Conservation (phyloP, 2,888 invertebrate genomes). For the Archips xylosteana region DNA sequence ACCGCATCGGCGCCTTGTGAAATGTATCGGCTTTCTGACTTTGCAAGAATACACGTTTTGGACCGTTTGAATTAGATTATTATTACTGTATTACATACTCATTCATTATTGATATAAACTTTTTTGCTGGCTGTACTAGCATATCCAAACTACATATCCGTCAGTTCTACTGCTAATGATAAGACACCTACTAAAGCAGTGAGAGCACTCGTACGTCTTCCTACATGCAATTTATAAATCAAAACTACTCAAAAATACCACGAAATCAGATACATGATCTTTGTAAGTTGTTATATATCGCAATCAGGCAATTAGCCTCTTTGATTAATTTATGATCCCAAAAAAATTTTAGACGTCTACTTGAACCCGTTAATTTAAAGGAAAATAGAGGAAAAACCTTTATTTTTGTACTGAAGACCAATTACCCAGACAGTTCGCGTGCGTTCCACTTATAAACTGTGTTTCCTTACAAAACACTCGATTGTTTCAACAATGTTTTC, state of each 20-base stretch:
- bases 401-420: slow-evolving; percentile 24
- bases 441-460: slow-evolving; percentile 19
- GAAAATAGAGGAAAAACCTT: neutral
- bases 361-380: neutral
- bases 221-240: too few species aligned
- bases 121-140: too few species aligned
- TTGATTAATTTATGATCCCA: slow-evolving; percentile 1
- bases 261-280: neutral
- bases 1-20: slow-evolving; percentile 10
- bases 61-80: neutral
- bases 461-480: slow-evolving; percentile 14
- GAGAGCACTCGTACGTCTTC: too few species aligned
- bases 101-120: too few species aligned
- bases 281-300: neutral
- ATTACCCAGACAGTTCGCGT: slow-evolving; percentile 22
- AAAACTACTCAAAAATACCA: too few species aligned
- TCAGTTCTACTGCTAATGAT: too few species aligned
- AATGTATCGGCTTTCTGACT: slow-evolving; percentile 26
- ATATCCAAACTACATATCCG: too few species aligned
- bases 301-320: neutral
- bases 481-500: slow-evolving; percentile 6
- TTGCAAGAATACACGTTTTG: slow-evolving; percentile 6
- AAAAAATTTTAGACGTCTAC: neutral
- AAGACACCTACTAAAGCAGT: too few species aligned
- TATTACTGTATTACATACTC: too few species aligned